Conservation (phyloP, 2,888 invertebrate species). For the Ecdyonurus torrentis region DNA sequence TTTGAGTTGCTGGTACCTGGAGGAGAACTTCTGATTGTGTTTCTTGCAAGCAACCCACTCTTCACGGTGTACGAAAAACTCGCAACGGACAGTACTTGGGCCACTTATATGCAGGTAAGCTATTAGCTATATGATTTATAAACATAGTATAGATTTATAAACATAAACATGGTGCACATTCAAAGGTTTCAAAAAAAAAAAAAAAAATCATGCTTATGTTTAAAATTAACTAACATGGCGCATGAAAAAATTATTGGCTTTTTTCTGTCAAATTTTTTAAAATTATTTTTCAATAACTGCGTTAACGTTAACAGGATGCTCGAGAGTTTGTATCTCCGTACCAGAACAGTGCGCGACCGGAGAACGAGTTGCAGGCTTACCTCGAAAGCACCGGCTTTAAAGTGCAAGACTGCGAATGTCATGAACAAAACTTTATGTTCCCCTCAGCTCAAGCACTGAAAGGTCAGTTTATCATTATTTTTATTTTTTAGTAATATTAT, state of each 20-base stretch:
- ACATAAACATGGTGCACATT: no score
- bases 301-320: constrained; percentile 34
- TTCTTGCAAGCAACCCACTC: constrained; percentile 48
- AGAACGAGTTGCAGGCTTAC: constrained; percentile 34
- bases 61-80: constrained; percentile 50
- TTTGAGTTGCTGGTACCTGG: constrained; percentile 43
- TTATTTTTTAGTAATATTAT: constrained; percentile 3
- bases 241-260: no score
- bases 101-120: constrained; percentile 39
- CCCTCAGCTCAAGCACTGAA: constrained; percentile 36
- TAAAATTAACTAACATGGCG: no score
- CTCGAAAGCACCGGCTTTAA: constrained; percentile 42
- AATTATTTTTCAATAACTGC: no score
- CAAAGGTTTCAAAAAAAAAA: no score
- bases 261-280: no score
- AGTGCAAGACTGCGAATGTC: constrained; percentile 37
- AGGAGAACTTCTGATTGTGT: constrained; percentile 50
- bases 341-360: constrained; percentile 41
- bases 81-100: constrained; percentile 39
- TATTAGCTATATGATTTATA: no score
- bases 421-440: constrained; percentile 39
- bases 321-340: constrained; percentile 48
- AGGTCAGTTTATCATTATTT: constrained; percentile 26
- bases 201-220: no score
- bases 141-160: no score